Evolutionary conservation across 2,888 invertebrate genomes (phyloP), one percentile per base, ranked within the genome.

Genomic region (Pachycephus smyrnensis): DNA sequence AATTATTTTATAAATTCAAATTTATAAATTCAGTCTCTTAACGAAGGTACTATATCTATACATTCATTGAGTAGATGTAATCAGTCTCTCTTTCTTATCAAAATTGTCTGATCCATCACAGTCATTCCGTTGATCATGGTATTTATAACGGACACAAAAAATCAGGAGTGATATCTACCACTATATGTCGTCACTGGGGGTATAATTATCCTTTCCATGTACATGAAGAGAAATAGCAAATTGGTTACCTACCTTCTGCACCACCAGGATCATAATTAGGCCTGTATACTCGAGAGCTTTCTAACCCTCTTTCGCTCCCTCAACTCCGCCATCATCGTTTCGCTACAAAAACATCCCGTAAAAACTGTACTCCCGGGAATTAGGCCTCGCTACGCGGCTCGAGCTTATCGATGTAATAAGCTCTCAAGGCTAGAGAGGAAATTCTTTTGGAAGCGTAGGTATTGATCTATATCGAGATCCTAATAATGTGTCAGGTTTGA

Each of bases 351-450:
- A 71, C 71, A 71, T 32, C 71, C 12, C 33, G 31, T 71, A 71
- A 71, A 71, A 71, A 71, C 71, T 33, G 71, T 71, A 71, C 31
- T 71, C 71, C 31, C 4, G 32, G 32, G 71, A 32, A 71, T 71
- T 33, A 71, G 71, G 71, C 12, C 6, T 32, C 32, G 71, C 71
- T 71, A 33, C 71, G 71, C 12, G 71, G 71, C 33, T 71, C 71
- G 12, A 33, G 71, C 12, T 71, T 71, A 71, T 71, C 71, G 71
- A 33, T 71, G 71, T 71, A 71, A 31, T 71, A 71, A 71, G 31
- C 31, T 23, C 33, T 23, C 31, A 15, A 31, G 23, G 23, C 6
- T 55, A 2, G 71, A 3, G n/a, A 33, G 31, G 23, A 15, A 71
- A 71, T 31, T 71, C 71, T 31, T 31, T 31, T 33, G 71, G 31